Evolutionary conservation across 2,113 vertebrate genomes (phyloP), one percentile per base, ranked within the genome.

Genomic region (Notarius quadriscutis): DNA sequence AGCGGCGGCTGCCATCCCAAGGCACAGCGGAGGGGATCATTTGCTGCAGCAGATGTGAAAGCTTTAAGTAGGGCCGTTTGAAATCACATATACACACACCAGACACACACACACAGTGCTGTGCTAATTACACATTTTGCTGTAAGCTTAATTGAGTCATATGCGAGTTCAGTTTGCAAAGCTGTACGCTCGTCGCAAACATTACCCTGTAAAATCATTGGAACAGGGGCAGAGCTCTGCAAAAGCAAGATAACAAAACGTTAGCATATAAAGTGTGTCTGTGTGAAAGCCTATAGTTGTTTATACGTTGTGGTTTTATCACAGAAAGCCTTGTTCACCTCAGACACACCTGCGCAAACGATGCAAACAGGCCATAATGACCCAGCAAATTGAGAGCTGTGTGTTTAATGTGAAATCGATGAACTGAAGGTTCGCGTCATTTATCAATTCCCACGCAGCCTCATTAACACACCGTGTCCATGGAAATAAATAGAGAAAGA

Each of bases 1-100:
- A 98, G 96, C 91, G 93, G 94, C 55, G 93, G 94, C 91, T 94
- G 92, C 93, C 93, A 93, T 93, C 90, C 93, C 86, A 86, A 22
- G 94, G 94, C 95, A 91, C 88, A 80, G 94, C 92, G 93, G 85
- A 87, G 89, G 93, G 93, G 94, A 94, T 95, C 94, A 96, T 96
- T 96, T 95, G 94, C 92, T 93, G 95, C 91, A 95, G 94, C 95
- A 96, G 96, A 96, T 97, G 95, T 95, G 95, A 94, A 92, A 93
- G 93, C 92, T 93, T 91, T 92, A 92, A 95, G 94, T 89, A 96
- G 94, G 93, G 94, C 95, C 94, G 94, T 93, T 94, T 92, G 91
- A 94, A 91, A 93, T 93, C 93, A 91, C 91, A 86, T 87, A 84
- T 90, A 93, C 90, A 93, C 93, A 87, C 55, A 15, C 55, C 65